Percentiles rank a stretch among this genome's conserved stretches.
These are phyloP conservation scores for Acromyrmex charruanus DNA, from an alignment of 1,140 invertebrate genomes.

Conservation along the genomic window DNA sequence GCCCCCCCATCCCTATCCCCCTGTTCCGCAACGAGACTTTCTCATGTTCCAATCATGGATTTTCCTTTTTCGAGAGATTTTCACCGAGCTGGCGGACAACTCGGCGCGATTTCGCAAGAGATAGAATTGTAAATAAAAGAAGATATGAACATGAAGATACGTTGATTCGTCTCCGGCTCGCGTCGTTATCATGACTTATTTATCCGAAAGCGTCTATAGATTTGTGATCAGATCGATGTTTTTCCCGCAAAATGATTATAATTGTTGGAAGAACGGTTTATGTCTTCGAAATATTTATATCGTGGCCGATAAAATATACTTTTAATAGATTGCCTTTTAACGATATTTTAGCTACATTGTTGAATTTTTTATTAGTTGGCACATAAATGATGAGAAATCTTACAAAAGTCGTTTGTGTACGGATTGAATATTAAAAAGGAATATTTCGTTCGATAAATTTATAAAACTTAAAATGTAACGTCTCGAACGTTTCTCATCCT, in stretches of 20 bases:
- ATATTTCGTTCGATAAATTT: constrained; percentile 17
- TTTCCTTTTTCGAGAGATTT: constrained; percentile 43
- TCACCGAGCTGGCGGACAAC: constrained; percentile 27
- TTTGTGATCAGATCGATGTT: constrained; percentile 20
- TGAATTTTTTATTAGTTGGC: neutral
- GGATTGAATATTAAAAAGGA: neutral
- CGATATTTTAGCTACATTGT: neutral
- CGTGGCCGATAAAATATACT: neutral
- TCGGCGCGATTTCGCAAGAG: constrained; percentile 22
- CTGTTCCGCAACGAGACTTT: constrained; percentile 10
- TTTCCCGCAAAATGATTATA: constrained; percentile 14
- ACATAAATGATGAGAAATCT: neutral
- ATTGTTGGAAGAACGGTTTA: neutral
- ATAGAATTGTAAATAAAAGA: constrained; percentile 47
- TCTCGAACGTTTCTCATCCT: neutral
- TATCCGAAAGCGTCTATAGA: constrained; percentile 18
- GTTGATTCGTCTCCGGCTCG: constrained; percentile 36
- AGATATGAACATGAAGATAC: neutral
- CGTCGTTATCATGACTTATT: constrained; percentile 33
- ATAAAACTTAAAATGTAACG: neutral
- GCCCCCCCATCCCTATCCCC: neutral
- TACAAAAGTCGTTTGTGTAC: neutral
- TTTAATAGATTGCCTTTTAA: neutral
- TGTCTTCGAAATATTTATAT: neutral
- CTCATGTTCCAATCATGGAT: constrained; percentile 23